These are phyloP conservation scores for Bombus pascuorum DNA, from an alignment of 1,140 invertebrate genomes.

Conservation along the genomic window DNA sequence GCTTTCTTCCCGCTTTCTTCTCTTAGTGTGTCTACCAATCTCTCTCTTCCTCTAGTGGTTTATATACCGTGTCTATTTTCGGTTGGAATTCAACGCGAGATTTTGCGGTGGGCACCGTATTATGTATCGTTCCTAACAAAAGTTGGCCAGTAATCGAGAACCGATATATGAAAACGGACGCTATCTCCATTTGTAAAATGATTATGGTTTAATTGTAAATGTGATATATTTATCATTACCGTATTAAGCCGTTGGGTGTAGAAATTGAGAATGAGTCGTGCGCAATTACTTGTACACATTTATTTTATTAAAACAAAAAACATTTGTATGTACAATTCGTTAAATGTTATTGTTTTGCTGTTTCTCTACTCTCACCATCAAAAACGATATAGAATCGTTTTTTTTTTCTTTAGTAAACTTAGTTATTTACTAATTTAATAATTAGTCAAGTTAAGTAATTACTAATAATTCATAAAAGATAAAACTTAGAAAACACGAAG, in stretches of 20 bases:
- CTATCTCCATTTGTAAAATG: constrained; percentile 15
- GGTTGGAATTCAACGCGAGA: constrained; percentile 52
- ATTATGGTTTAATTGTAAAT: constrained; percentile 10
- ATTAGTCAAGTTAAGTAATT: no score
- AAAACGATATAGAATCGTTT: not conserved
- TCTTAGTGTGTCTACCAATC: not conserved
- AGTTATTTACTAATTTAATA: not conserved
- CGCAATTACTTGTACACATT: not conserved
- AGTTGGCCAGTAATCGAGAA: constrained; percentile 25
- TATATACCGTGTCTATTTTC: constrained; percentile 58
- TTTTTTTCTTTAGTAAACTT: no score
- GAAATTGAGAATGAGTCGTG: not conserved
- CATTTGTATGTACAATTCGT: constrained; percentile 6
- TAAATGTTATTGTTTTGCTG: not conserved
- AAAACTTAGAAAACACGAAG: no score
- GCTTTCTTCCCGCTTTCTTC: constrained; percentile 9
- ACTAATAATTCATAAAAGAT: no score
- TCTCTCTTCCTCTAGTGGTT: constrained; percentile 14
- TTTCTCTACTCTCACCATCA: not conserved
- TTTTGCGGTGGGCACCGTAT: constrained; percentile 27
- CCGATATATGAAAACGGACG: not conserved
- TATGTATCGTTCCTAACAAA: constrained; percentile 24
- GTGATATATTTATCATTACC: not conserved
- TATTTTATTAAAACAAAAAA: constrained; percentile 23
- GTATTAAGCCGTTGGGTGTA: not conserved